Base-by-base conservation (phyloP, 2,888 invertebrate genomes). In the Parnassius mnemosyne region DNA sequence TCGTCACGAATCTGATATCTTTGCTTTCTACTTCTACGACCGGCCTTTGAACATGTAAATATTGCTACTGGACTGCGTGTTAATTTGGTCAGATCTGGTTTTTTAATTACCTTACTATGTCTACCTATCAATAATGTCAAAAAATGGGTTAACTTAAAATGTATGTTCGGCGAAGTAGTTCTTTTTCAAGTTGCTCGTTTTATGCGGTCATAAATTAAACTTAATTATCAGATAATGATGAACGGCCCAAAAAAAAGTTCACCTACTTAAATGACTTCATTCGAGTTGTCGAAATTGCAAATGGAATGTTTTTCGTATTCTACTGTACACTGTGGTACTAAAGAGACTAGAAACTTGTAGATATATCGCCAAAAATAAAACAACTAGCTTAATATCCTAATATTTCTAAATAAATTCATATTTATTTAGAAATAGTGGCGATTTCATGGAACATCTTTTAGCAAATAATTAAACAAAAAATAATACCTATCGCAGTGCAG, bases 221-320 rank as follows among this genome's bases (percentile, higher is more conserved):
- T 63, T 59, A 63, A 63, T 63, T 63, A 63, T 59, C 59, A 11
- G 53, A 53, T 47, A 47, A 59, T 63, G 63, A 63, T 63, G 53
- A 59, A 63, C 55, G 59, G 41, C 34, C 12, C 20, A 54, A 47
- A 59, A 58, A 63, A 57, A 63, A 63, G 62, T 54, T 63, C 54
- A 59, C 58, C 58, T 59, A 63, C 58, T 55, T 63, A 58, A 59
- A 63, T 59, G 59, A 51, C 63, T 63, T 63, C 55, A 63, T 63
- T 58, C 44, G 55, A 56, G 52, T 51, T 56, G 61, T 16, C 16
- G 34, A 49, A 55, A 55, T 60, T 44, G 50, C 46, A 52, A 41
- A 41, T 61, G 46, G 13, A 49, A 34, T 34, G 34, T 34, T 34
- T 34, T 34, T 34, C 34, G 34, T 34, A 34, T 34, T 34, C 7